Base-by-base conservation (phyloP, 1,140 invertebrate genomes). In the Meteorus sp. region DNA sequence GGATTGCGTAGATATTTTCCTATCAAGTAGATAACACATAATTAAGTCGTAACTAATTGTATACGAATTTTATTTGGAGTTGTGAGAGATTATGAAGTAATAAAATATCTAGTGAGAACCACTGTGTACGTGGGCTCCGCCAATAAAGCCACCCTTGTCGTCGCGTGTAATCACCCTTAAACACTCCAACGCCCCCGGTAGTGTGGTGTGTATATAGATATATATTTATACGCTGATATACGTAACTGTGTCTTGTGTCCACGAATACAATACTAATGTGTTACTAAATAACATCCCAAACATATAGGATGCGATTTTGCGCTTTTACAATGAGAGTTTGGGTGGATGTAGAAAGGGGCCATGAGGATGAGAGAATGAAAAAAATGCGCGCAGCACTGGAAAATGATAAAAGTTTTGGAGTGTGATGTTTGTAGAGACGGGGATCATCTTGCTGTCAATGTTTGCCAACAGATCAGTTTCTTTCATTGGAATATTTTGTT, bases 251-350 rank as follows among this genome's bases (percentile, higher is more conserved):
- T n/a, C 29, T 39, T 22, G 13, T 53, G 35, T 61, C 68, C 57
- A 64, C 76, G 68, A n/a, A 73, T 74, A 79, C 74, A 80, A 80
- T 79, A 79, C 75, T 80, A 80, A 80, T 80, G 76, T 75, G 75
- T 72, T 78, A 78, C 76, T n/a, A 79, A 78, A 78, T 76, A 78
- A 78, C 76, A 77, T 78, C 70, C 72, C 74, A 74, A 77, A 77
- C 71, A 76, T 33, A 33, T 33, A 39, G 69, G 69, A 73, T 62
- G 63, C 74, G 76, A 78, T 78, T 79, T 79, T 53, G 51, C 76
- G 75, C 76, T 73, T 71, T 72, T 69, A 79, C 73, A 77, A 79
- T 77, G 62, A 66, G 52, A n/a, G n/a, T n/a, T n/a, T n/a, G n/a
- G n/a, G n/a, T n/a, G n/a, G n/a, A n/a, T n/a, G n/a, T n/a, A n/a